phyloP scores from a whole-genome alignment of 2,113 vertebrate species.

The Corythoichthys haematopterus region DNA sequence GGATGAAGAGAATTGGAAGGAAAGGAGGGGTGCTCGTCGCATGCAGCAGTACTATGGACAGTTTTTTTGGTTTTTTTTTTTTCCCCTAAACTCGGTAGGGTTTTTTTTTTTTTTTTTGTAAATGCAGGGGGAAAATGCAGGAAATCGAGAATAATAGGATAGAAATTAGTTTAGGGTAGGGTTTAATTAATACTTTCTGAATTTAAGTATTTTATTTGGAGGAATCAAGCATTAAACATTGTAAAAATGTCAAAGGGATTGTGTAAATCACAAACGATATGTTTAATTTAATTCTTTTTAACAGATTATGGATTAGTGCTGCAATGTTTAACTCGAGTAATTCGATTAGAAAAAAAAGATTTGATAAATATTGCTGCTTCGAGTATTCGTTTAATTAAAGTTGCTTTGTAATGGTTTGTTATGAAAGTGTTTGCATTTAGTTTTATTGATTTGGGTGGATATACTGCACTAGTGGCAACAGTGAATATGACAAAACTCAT shows the following conservation, averaged over 20 bases:
- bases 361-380: too few species aligned
- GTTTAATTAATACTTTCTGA: background rate
- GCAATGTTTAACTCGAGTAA: too few species aligned
- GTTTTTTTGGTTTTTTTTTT: slow-evolving; percentile 56
- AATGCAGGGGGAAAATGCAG: slow-evolving; percentile 5
- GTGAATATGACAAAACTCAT: too few species aligned
- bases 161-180: background rate
- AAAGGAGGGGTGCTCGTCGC: slow-evolving; percentile 29
- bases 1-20: slow-evolving; percentile 15
- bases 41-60: slow-evolving; percentile 56
- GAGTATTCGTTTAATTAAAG: too few species aligned
- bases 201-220: background rate
- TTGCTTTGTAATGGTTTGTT: too few species aligned
- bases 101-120: slow-evolving; percentile 11
- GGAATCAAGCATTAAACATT: background rate
- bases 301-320: too few species aligned
- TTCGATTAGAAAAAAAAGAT: too few species aligned
- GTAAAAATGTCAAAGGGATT: background rate
- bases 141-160: background rate
- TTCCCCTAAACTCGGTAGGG: slow-evolving; percentile 28
- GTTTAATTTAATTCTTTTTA: too few species aligned
- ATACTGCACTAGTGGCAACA: too few species aligned
- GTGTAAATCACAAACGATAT: background rate
- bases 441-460: too few species aligned
- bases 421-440: too few species aligned